Conservation (phyloP, 1,140 invertebrate genomes). For the Delia radicum region DNA sequence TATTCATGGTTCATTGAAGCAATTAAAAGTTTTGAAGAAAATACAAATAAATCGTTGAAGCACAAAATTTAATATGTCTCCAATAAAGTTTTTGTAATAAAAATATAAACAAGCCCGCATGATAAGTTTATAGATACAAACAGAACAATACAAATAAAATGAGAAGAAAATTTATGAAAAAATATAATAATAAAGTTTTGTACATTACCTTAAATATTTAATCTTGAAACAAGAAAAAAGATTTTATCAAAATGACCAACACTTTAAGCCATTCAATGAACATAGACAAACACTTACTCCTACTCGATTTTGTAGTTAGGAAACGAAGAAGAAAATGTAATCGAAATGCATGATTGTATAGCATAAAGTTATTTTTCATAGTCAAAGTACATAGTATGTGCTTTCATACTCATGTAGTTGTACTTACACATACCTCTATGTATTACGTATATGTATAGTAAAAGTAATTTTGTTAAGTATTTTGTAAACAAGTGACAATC, state of each 20-base stretch:
- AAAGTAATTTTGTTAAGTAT: background rate
- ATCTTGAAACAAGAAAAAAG: background rate
- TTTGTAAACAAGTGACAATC: background rate
- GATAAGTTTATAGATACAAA: background rate
- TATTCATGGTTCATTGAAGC: constrained; percentile 16
- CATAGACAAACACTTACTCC: background rate
- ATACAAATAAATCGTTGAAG: background rate
- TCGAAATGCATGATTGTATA: background rate
- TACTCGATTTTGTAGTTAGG: background rate
- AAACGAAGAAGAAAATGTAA: background rate
- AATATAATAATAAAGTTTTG: background rate
- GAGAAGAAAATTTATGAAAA: background rate
- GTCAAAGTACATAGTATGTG: background rate
- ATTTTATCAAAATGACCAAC: background rate
- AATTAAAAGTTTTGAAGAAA: constrained; percentile 10
- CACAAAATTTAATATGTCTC: background rate
- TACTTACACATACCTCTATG: no score
- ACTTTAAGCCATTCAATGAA: background rate
- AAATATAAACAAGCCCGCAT: background rate
- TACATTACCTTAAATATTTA: background rate
- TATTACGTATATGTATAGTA: no score
- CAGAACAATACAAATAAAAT: background rate
- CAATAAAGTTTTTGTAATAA: background rate
- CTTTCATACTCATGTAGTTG: background rate
- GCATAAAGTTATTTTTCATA: background rate